phyloP scores from a whole-genome alignment of 2,888 invertebrate species.

The Tinea pellionella region DNA sequence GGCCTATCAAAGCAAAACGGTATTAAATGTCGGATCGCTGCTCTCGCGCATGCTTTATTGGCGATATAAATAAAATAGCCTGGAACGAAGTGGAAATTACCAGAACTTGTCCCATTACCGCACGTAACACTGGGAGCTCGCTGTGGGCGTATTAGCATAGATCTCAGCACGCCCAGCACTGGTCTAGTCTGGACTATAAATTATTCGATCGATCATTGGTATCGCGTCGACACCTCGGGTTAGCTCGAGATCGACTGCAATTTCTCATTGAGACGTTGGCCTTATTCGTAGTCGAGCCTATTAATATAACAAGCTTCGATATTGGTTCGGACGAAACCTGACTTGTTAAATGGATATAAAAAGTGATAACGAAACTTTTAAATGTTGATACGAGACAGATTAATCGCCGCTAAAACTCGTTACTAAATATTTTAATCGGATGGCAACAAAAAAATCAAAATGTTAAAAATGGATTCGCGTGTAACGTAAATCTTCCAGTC shows the following conservation, averaged over 20 bases:
- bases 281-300: slow-evolving; percentile 5
- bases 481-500: not conserved
- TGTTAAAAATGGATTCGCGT: not conserved
- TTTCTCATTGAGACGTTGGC: slow-evolving; percentile 11
- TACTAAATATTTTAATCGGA: not conserved
- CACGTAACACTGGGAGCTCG: slow-evolving; percentile 50
- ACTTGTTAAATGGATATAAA: slow-evolving; percentile 6
- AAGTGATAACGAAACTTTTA: not conserved
- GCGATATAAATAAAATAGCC: slow-evolving; percentile 26
- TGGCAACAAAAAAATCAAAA: not conserved
- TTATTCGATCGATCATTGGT: slow-evolving; percentile 31
- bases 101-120: slow-evolving; percentile 47
- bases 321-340: slow-evolving; percentile 8
- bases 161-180: slow-evolving; percentile 23
- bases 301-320: slow-evolving; percentile 8
- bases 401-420: not conserved
- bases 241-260: slow-evolving; percentile 12
- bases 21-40: slow-evolving; percentile 15
- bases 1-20: slow-evolving; percentile 22
- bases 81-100: slow-evolving; percentile 50
- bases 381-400: not conserved
- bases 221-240: slow-evolving; percentile 28
- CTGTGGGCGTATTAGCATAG: slow-evolving; percentile 34
- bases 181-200: slow-evolving; percentile 24
- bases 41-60: slow-evolving; percentile 14